A percentile compares a stretch with the other conserved stretches of the same genome.
Evolutionary conservation across 2,797 vertebrate genomes (phyloP).

Genomic region (Cyclura pinguis): DNA sequence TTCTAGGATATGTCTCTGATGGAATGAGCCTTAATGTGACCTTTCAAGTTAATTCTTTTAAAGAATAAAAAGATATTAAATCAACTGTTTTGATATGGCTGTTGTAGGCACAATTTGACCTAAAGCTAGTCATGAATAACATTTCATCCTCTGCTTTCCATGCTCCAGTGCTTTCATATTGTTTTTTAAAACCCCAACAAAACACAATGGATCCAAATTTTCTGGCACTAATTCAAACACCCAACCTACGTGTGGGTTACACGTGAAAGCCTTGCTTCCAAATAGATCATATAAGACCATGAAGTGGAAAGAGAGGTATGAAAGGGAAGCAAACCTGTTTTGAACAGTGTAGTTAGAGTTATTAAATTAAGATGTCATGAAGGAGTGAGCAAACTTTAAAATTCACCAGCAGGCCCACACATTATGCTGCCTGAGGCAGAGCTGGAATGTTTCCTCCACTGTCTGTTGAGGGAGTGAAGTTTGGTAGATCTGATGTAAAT

Average conservation of each 20-base stretch:
- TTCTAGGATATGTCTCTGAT: constrained; percentile 57
- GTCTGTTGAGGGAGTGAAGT: neutral
- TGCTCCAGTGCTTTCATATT: neutral
- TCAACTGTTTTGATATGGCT: constrained; percentile 58
- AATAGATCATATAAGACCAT: neutral
- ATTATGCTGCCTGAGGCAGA: neutral
- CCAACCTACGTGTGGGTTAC: neutral
- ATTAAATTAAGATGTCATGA: neutral
- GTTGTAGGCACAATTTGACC: constrained; percentile 53
- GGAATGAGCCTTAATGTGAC: constrained; percentile 58
- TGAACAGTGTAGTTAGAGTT: neutral
- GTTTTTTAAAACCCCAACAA: constrained; percentile 21
- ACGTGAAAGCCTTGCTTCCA: constrained; percentile 19
- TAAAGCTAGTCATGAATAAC: constrained; percentile 46
- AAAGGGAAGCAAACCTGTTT: neutral
- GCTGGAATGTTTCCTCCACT: neutral
- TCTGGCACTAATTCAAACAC: constrained; percentile 9
- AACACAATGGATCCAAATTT: constrained; percentile 29
- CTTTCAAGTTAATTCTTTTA: constrained; percentile 69
- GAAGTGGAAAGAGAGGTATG: neutral
- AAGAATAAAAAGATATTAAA: constrained; percentile 71
- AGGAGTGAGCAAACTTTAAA: neutral
- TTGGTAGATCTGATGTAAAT: too few species aligned
- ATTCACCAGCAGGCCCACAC: neutral
- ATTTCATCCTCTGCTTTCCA: neutral